A percentile compares a stretch with the other conserved stretches of the same genome.
phyloP scores from a whole-genome alignment of 2,797 vertebrate species.

The Parotocinclus haroldoi region DNA sequence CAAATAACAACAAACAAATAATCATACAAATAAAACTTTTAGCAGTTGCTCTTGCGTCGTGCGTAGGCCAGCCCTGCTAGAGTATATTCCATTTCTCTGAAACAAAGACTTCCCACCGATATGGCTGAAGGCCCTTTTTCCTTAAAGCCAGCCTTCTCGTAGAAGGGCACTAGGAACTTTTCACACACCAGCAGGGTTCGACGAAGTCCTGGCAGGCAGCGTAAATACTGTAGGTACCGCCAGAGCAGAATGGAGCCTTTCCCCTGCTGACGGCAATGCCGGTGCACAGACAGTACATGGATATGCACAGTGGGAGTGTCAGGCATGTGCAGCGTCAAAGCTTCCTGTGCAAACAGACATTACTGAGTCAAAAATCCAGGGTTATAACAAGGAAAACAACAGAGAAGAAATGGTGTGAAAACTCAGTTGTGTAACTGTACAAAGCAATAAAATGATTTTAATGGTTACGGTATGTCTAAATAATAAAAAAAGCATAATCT shows the following conservation, averaged over 20 bases:
- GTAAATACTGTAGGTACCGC: constrained; percentile 76
- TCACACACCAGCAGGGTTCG: constrained; percentile 74
- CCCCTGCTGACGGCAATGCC: constrained; percentile 76
- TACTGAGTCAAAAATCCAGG: too few relatives aligned
- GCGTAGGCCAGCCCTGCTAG: constrained; percentile 65
- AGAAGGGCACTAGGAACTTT: constrained; percentile 75
- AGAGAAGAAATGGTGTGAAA: too few relatives aligned
- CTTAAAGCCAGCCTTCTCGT: constrained; percentile 74
- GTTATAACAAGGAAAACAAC: too few relatives aligned
- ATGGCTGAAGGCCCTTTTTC: constrained; percentile 68
- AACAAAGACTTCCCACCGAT: constrained; percentile 63
- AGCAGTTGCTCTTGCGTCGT: constrained; percentile 72
- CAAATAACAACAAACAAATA: neutral
- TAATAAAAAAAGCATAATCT: too few relatives aligned
- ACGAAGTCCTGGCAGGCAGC: constrained; percentile 63
- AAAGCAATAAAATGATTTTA: too few relatives aligned
- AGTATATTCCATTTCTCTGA: constrained; percentile 74
- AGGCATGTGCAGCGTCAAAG: constrained; percentile 70
- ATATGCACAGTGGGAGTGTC: constrained; percentile 68
- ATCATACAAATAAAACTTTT: constrained; percentile 25
- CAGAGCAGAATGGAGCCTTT: constrained; percentile 78
- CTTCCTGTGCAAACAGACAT: constrained; percentile 58
- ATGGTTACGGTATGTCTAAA: too few relatives aligned
- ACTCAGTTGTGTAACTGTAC: too few relatives aligned
- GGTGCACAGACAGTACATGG: constrained; percentile 76